phyloP scores from a whole-genome alignment of 2,113 vertebrate genomes.

The Petrocephalus microphthalmus region DNA sequence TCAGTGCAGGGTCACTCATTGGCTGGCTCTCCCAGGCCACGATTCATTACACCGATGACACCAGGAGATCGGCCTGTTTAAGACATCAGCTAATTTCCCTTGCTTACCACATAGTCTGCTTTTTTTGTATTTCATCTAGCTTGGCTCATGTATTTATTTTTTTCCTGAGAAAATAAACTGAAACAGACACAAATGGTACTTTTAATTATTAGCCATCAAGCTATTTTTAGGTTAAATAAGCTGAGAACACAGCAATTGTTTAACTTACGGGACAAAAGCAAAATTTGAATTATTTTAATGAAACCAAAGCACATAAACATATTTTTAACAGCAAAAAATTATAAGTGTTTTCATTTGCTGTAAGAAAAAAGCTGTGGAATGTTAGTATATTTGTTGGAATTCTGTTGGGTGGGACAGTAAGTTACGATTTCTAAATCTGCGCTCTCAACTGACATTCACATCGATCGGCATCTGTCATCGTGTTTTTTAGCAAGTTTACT shows the following conservation, averaged over 20 bases:
- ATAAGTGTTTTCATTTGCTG: background rate
- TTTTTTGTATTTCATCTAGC: background rate
- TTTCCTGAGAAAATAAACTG: background rate
- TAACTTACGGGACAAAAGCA: background rate
- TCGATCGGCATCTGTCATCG: too few relatives aligned
- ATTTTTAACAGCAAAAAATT: background rate
- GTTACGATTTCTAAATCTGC: background rate
- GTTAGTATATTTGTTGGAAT: background rate
- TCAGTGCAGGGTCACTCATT: background rate
- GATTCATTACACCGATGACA: background rate
- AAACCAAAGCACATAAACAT: background rate
- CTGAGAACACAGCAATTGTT: background rate
- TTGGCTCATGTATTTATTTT: background rate
- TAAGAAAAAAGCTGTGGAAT: background rate
- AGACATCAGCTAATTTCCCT: background rate
- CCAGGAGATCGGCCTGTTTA: background rate
- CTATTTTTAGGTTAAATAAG: background rate
- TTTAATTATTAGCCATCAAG: background rate
- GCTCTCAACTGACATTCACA: background rate
- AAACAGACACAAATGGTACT: background rate
- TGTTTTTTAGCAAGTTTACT: background rate
- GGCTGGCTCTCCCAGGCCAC: background rate
- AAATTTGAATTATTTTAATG: constrained; percentile 10
- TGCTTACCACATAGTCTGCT: background rate
- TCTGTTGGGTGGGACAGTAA: background rate